phyloP scores from a whole-genome alignment of 2,888 invertebrate genomes.

The Eupithecia abbreviata region DNA sequence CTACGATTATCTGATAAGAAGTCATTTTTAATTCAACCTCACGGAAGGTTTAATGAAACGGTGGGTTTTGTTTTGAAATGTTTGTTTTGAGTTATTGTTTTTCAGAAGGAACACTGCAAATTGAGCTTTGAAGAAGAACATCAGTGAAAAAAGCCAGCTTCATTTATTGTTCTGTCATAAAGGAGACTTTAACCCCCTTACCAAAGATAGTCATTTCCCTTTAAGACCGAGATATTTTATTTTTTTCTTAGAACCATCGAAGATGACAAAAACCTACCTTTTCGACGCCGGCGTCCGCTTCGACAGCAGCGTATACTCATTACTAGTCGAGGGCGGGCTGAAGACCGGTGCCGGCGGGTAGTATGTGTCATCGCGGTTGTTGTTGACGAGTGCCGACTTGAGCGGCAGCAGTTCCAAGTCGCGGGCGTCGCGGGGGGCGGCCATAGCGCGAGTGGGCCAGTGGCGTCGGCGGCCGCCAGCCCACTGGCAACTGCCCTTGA shows the following conservation, averaged over 20 bases:
- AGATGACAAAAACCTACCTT: constrained; percentile 58
- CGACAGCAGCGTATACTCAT: constrained; percentile 76
- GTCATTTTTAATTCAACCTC: too few species aligned
- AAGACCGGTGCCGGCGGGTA: constrained; percentile 67
- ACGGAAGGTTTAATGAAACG: neutral
- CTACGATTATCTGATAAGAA: neutral
- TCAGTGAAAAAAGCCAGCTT: neutral
- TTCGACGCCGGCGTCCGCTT: constrained; percentile 81
- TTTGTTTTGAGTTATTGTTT: neutral
- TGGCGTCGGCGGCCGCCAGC: constrained; percentile 66
- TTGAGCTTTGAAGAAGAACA: neutral
- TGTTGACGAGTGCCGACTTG: constrained; percentile 77
- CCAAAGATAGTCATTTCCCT: neutral
- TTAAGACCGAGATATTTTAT: neutral
- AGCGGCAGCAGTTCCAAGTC: constrained; percentile 78
- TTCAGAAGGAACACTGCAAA: neutral
- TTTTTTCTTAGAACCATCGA: neutral
- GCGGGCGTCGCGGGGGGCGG: constrained; percentile 68
- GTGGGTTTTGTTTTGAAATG: neutral
- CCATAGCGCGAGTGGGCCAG: constrained; percentile 68
- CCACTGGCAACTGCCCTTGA: constrained; percentile 69
- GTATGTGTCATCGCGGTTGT: constrained; percentile 73
- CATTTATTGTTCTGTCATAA: neutral
- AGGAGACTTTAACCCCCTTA: neutral
- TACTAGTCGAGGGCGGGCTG: constrained; percentile 70